Evolutionary conservation across 2,888 invertebrate species (phyloP).

Genomic region (Pilophorus perplexus): DNA sequence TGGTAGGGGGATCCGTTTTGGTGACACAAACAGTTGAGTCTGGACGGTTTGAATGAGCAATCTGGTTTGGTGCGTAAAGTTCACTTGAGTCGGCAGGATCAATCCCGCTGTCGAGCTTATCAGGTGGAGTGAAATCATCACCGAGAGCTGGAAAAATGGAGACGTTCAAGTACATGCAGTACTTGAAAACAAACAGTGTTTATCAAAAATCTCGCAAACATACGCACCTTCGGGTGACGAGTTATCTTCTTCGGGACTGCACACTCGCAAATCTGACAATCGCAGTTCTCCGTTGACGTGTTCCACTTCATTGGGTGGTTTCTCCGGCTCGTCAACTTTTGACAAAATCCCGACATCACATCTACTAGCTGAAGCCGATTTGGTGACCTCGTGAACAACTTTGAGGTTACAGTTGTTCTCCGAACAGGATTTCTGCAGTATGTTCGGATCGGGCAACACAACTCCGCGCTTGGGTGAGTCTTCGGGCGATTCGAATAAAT

Average conservation of each 20-base stretch:
- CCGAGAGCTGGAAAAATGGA: not conserved
- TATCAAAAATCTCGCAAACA: no score
- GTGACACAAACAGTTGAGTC: not conserved
- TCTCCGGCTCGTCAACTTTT: not conserved
- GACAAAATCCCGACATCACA: not conserved
- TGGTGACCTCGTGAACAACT: not conserved
- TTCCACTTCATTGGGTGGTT: not conserved
- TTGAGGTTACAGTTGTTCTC: slow-evolving; percentile 4
- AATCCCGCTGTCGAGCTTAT: not conserved
- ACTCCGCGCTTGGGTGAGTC: not conserved
- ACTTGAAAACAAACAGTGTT: no score
- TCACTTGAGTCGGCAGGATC: not conserved
- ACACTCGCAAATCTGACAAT: not conserved
- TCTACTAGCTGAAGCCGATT: not conserved
- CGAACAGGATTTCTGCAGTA: slow-evolving; percentile 6
- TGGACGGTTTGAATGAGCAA: not conserved
- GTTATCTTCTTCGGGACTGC: no score
- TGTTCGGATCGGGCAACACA: not conserved
- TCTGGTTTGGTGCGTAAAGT: not conserved
- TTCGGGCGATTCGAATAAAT: not conserved
- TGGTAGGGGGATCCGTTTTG: not conserved
- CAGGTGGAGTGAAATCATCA: not conserved
- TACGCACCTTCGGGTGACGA: no score
- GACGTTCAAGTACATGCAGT: no score
- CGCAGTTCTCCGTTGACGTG: not conserved